Evolutionary conservation across 2,888 invertebrate genomes (phyloP), one percentile per base, ranked within the genome.

Genomic region (Conops quadrifasciatus): DNA sequence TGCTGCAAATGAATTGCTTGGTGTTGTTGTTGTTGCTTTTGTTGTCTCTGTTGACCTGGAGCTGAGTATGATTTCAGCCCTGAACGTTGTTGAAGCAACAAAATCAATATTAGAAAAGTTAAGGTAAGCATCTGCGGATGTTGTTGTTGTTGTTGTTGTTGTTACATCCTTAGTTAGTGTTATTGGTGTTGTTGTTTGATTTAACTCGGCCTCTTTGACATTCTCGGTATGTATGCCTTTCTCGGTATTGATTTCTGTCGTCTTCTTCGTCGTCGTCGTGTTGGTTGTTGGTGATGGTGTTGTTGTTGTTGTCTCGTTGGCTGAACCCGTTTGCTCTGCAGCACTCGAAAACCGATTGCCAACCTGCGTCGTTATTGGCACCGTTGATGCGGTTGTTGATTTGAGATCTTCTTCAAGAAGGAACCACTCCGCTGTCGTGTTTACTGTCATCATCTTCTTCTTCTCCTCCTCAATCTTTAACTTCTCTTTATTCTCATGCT

Each of bases 281-380:
- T 7, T 36, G 4, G 36, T 9, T 36, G 36, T 36, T 36, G 4
- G 5, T 36, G 36, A 7, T 36, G 36, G 36, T 36, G 36, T 36
- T 36, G 36, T 36, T 36, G 36, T 36, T n/a, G 63, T 68, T 28
- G 65, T 21, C 24, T 71, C 28, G 15, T 67, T 73, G 45, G 70
- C 9, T 2, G 36, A 49, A 28, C 11, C 16, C 30, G 15, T n/a
- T n/a, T n/a, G n/a, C n/a, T n/a, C n/a, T n/a, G n/a, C n/a, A n/a
- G n/a, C n/a, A n/a, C n/a, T n/a, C n/a, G n/a, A n/a, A n/a, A n/a
- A n/a, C n/a, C n/a, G n/a, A n/a, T n/a, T n/a, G n/a, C n/a, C n/a
- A n/a, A n/a, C n/a, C n/a, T n/a, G n/a, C n/a, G n/a, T n/a, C n/a
- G n/a, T 24, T 24, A 28, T 28, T n/a, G 53, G 47, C 4, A 16